These are phyloP conservation scores for Augochlorella aurata DNA, from an alignment of 2,888 invertebrate species.

Conservation along the genomic window DNA sequence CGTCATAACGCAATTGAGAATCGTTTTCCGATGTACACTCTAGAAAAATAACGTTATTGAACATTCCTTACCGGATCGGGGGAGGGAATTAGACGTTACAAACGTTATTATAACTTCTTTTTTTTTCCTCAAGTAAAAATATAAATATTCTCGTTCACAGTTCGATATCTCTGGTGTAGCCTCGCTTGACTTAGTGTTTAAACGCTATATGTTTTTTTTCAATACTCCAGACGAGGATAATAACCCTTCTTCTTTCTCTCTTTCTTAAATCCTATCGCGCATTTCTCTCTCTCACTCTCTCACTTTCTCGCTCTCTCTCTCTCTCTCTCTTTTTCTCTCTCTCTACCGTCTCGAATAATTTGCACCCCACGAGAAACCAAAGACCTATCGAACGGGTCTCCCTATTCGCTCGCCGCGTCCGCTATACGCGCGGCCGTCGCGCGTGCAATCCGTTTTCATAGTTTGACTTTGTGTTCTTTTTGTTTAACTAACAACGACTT, in stretches of 20 bases:
- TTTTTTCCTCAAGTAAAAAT: slow-evolving; percentile 76
- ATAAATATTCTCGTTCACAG: slow-evolving; percentile 74
- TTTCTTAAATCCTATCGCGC: slow-evolving; percentile 32
- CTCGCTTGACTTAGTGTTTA: slow-evolving; percentile 54
- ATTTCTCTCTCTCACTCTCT: slow-evolving; percentile 20
- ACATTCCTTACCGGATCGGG: slow-evolving; percentile 56
- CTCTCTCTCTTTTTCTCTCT: slow-evolving; percentile 13
- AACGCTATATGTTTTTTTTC: slow-evolving; percentile 30
- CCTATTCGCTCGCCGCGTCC: slow-evolving; percentile 37
- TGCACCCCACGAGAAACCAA: slow-evolving; percentile 47
- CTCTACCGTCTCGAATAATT: slow-evolving; percentile 33
- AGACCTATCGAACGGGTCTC: slow-evolving; percentile 38
- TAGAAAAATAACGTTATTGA: slow-evolving; percentile 78
- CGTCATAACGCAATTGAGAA: slow-evolving; percentile 72
- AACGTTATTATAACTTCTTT: slow-evolving; percentile 71
- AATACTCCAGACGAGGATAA: slow-evolving; percentile 50
- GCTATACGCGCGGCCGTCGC: slow-evolving; percentile 49
- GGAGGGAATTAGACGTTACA: slow-evolving; percentile 68
- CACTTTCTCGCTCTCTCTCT: not conserved
- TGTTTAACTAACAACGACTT: slow-evolving; percentile 68
- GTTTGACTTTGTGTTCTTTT: not conserved
- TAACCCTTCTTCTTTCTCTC: slow-evolving; percentile 22
- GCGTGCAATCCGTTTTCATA: slow-evolving; percentile 24
- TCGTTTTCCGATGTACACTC: slow-evolving; percentile 70
- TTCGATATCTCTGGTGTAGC: slow-evolving; percentile 68